Evolutionary conservation across 1,140 invertebrate genomes (phyloP), one percentile per base, ranked within the genome.

Genomic region (Notospermus geniculatus): DNA sequence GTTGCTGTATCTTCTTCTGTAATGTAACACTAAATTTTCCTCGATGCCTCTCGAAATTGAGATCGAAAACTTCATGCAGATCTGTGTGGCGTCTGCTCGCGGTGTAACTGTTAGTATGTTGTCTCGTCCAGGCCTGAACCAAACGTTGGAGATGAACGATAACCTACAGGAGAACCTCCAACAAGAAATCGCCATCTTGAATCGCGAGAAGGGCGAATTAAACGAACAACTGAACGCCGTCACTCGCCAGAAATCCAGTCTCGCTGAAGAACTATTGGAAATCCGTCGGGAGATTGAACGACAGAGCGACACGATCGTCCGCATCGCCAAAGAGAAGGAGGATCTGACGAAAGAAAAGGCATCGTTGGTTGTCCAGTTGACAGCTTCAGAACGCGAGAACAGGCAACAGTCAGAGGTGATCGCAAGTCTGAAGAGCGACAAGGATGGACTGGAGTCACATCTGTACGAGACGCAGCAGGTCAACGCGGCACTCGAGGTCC

Each of bases 251-350:
- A 82, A 81, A 66, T 73, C 72, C 56, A 70, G 77, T 25, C 61
- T 82, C 25, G 69, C 72, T 19, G 81, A 83, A 59, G 80, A 83
- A 54, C 62, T 83, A 29, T 54, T 79, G 22, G 17, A 59, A 9
- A 54, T 69, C 0, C 64, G 76, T 13, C 68, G 71, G 30, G 80
- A 82, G 22, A 53, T 76, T n/a, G 77, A 81, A 57, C 69, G 72
- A 25, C 57, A 70, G 13, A 71, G 62, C 23, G 67, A 69, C n/a
- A 70, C 70, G 17, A 61, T 76, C 15, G 67, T 75, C n/a, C 61
- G 70, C 32, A 45, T 81, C 9, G 62, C 67, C 32, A 81, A 79
- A 62, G 80, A 82, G 63, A 82, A 81, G 59, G 80, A 83, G 59
- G 66, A 67, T 39, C 64, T 82, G 17, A 79, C 73, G 11, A 74